These are phyloP conservation scores for Lepetodrilus schrolli DNA, from an alignment of 2,888 invertebrate genomes.

Conservation along the genomic window DNA sequence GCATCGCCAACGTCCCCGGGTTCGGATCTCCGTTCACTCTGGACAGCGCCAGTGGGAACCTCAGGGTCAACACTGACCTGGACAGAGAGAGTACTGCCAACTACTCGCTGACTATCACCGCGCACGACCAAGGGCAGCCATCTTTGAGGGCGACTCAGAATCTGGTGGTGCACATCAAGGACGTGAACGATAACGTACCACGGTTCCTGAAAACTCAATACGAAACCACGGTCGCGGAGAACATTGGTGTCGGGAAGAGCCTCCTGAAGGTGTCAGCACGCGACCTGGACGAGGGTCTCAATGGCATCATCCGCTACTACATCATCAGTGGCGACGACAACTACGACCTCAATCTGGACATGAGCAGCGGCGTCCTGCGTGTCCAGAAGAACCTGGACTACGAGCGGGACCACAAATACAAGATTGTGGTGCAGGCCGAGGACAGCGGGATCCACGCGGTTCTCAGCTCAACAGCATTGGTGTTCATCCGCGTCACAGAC, in stretches of 20 bases:
- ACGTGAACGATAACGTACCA: constrained; percentile 94
- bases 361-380: constrained; percentile 91
- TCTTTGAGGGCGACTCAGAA: constrained; percentile 88
- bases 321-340: constrained; percentile 87
- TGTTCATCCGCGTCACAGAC: constrained; percentile 89
- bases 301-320: constrained; percentile 90
- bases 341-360: constrained; percentile 76
- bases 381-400: constrained; percentile 95
- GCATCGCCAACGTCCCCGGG: constrained; percentile 67
- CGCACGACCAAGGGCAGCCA: constrained; percentile 63
- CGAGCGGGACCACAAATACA: constrained; percentile 89
- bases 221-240: constrained; percentile 58
- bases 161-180: constrained; percentile 89
- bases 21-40: constrained; percentile 85
- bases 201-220: constrained; percentile 81
- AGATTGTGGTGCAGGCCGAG: constrained; percentile 89
- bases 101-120: constrained; percentile 62
- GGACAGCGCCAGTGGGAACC: constrained; percentile 89
- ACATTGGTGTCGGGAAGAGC: constrained; percentile 44
- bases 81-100: constrained; percentile 80
- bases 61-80: constrained; percentile 88
- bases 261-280: constrained; percentile 60
- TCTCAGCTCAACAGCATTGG: constrained; percentile 82
- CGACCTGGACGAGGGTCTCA: constrained; percentile 80
- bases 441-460: constrained; percentile 74